Base-by-base conservation (phyloP, 2,113 vertebrate species). In the Ellobius talpinus region DNA sequence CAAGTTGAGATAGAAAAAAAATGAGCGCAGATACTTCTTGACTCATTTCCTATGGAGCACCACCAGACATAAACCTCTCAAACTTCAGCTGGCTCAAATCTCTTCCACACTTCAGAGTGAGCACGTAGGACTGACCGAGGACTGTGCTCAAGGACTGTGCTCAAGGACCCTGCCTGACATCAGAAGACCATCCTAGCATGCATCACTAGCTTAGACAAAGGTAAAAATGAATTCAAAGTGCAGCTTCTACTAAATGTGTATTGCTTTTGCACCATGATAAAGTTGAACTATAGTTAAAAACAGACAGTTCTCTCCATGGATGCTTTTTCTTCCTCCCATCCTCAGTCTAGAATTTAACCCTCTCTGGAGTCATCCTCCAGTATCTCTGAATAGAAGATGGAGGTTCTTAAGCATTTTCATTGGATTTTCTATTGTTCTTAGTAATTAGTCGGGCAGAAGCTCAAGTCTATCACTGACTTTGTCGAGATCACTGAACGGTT, bases 401-500 rank as follows among this genome's bases (percentile, higher is more conserved):
- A 16, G 70, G 52, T 68, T 74, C 66, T 47, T 36, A 93, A 78
- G 74, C 26, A 89, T 55, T 94, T 94, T 72, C 73, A 21, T 31
- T 90, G 74, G 39, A 11, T 94, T 89, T 90, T 82, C 14, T 47
- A 23, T 81, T 94, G 42, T 89, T 93, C 39, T 77, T 73, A 78
- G 58, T 79, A 87, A 91, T 14, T 93, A 16, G 3, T n/a, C 39
- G 70, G 39, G 23, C 77, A 85, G 70, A 91, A 85, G 31, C 33
- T 78, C 85, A 94, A 93, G 21, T 78, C 21, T 89, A 55, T n/a
- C 33, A 9, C 42, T 21, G 70, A 50, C 29, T 81, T 88, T 85
- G 76, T 90, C 61, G 79, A 66, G 42, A 90, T 50, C 7, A 61
- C 9, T 90, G n/a, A 87, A 58, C 24, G 31, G 6, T 55, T 17